Base-by-base conservation (phyloP, 2,888 invertebrate genomes). In the Dryobotodes eremita region DNA sequence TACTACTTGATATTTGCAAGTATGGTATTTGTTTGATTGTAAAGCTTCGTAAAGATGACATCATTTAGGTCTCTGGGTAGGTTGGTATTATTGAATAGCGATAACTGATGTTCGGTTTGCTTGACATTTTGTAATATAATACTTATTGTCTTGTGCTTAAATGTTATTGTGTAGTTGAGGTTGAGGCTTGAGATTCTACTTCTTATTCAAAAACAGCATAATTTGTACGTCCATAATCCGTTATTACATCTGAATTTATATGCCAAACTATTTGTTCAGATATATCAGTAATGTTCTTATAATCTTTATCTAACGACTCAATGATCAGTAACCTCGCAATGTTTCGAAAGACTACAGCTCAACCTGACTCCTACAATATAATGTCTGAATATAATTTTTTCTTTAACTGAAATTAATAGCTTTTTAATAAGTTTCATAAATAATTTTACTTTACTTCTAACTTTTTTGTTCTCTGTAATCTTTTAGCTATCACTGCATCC, bases 101-200 rank as follows among this genome's bases (percentile, higher is more conserved):
- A 59, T 82, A 31, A 81, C 15, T 65, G 50, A 53, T 65, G 48
- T 31, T 64, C 11, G 2, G 50, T 73, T 64, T n/a, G 20, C 64
- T 79, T 31, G 64, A 59, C 23, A 66, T 75, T 74, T 66, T 74
- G 64, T 74, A 65, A 65, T 55, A 80, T 62, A 36, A 20, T 59
- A 68, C 31, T 46, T 23, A 55, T 71, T 71, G 46, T 80, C 8
- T 50, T 57, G n/a, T 59, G 10, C 7, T 55, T 71, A 55, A 48
- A n/a, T 61, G 17, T 15, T 61, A 65, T 70, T 31, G 42, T 79
- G 46, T 71, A 53, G 70, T 62, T 70, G 11, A 3, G 42, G 11
- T 20, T 48, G 1, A n/a, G 5, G 11, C 15, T 66, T 62, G 17
- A 36, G 3, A 15, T 50, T 65, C 2, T 11, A 11, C 2, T 65